These are phyloP conservation scores for Brenthis daphne DNA, from an alignment of 2,888 invertebrate genomes.

Conservation along the genomic window DNA sequence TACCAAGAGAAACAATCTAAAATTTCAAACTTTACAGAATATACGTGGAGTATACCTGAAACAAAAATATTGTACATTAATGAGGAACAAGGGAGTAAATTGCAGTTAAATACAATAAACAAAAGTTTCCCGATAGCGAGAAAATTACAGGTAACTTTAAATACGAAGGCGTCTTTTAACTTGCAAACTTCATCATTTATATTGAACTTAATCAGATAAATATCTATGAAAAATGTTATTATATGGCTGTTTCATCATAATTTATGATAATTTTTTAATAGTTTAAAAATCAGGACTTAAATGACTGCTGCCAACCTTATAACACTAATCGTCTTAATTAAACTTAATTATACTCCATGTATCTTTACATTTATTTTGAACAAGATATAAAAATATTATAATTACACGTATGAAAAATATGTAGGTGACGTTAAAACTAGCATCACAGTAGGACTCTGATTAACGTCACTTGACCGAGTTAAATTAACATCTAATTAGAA, in stretches of 20 bases:
- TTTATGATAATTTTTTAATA: no score
- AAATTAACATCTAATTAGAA: slow-evolving; percentile 29
- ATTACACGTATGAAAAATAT: neutral
- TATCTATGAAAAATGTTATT: no score
- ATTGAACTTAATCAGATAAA: no score
- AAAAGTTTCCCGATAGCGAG: slow-evolving; percentile 15
- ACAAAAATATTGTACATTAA: slow-evolving; percentile 34
- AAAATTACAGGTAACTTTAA: neutral
- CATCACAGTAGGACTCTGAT: slow-evolving; percentile 14
- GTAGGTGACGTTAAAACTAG: slow-evolving; percentile 2
- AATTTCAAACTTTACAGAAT: slow-evolving; percentile 8
- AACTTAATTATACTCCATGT: neutral
- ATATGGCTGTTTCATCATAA: no score
- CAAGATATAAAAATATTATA: neutral
- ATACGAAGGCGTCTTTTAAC: neutral
- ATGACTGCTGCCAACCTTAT: no score
- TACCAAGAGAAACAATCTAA: slow-evolving; percentile 20
- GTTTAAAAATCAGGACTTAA: no score
- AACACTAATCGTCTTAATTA: neutral
- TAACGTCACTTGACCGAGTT: slow-evolving; percentile 28
- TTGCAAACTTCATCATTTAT: neutral
- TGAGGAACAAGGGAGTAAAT: slow-evolving; percentile 5
- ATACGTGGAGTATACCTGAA: slow-evolving; percentile 33
- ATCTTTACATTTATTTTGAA: neutral
- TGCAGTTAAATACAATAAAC: slow-evolving; percentile 17